Evolutionary conservation across 2,888 invertebrate genomes (phyloP).

Genomic region (Drosophila ochracea): DNA sequence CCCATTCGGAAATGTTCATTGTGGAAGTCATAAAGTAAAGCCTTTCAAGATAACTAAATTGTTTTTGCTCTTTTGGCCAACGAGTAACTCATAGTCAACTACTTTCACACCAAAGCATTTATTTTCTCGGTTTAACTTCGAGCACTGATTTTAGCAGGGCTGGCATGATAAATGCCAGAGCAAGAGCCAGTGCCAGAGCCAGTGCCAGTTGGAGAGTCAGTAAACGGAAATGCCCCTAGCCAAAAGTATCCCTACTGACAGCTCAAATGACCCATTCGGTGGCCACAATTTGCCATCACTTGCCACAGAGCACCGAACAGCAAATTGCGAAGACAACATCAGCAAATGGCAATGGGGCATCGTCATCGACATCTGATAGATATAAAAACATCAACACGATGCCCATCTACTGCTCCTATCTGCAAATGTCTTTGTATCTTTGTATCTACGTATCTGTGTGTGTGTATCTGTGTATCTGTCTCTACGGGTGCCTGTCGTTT

Average conservation of each 20-base stretch:
- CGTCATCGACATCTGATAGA: constrained; percentile 66
- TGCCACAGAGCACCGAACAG: constrained; percentile 24
- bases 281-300: constrained; percentile 58
- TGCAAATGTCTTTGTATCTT: constrained; percentile 10
- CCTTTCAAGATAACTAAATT: constrained; percentile 4
- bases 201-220: neutral
- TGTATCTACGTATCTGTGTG: constrained; percentile 4
- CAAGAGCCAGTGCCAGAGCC: neutral
- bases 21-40: neutral
- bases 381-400: constrained; percentile 75
- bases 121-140: constrained; percentile 1
- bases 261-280: constrained; percentile 59
- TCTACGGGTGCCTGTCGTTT: constrained; percentile 12
- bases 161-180: constrained; percentile 2
- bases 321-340: constrained; percentile 12
- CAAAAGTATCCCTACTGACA: constrained; percentile 56
- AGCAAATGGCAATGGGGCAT: constrained; percentile 33
- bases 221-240: constrained; percentile 51
- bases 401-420: constrained; percentile 39
- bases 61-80: neutral
- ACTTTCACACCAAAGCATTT: constrained; percentile 5
- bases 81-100: neutral
- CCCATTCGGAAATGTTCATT: neutral
- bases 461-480: constrained; percentile 12
- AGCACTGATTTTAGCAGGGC: neutral